These are phyloP conservation scores for Bubo bubo DNA, from an alignment of 2,113 vertebrate species.

Conservation along the genomic window DNA sequence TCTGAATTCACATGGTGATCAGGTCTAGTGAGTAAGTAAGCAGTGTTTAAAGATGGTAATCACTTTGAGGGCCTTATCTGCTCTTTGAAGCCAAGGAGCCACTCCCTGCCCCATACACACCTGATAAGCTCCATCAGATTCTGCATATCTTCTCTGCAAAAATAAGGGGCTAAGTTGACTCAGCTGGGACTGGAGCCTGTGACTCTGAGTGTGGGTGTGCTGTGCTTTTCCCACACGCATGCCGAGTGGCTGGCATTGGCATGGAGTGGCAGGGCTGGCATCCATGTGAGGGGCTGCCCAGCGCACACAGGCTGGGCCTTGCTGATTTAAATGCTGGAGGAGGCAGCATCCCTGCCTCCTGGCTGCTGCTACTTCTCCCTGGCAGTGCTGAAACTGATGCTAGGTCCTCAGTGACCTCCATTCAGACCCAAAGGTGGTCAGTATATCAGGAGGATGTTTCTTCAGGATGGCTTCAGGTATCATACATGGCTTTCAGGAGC, in stretches of 20 bases:
- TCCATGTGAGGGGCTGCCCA: not conserved
- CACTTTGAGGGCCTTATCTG: slow-evolving; percentile 45
- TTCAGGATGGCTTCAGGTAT: not conserved
- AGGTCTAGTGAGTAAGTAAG: not conserved
- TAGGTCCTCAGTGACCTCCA: not conserved
- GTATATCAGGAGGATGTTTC: not conserved
- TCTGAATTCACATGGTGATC: not conserved
- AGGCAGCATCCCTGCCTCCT: accelerated
- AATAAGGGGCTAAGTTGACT: slow-evolving; percentile 6
- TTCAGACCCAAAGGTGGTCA: not conserved
- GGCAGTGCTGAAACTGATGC: not conserved
- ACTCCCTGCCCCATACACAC: not conserved
- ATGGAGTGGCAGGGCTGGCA: not conserved
- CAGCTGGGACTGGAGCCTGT: not conserved
- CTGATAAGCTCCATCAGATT: slow-evolving; percentile 6
- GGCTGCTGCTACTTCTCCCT: not conserved
- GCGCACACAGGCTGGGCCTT: not conserved
- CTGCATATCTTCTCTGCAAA: not conserved
- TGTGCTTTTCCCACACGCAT: not conserved
- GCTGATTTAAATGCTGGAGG: not conserved
- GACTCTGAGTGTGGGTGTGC: not conserved
- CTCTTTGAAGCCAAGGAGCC: slow-evolving; percentile 42
- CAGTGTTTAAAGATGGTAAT: not conserved
- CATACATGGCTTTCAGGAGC: not conserved
- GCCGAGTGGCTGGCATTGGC: accelerated